Evolutionary conservation across 2,113 vertebrate genomes (phyloP), one percentile per base, ranked within the genome.

Genomic region (Daboia siamensis): DNA sequence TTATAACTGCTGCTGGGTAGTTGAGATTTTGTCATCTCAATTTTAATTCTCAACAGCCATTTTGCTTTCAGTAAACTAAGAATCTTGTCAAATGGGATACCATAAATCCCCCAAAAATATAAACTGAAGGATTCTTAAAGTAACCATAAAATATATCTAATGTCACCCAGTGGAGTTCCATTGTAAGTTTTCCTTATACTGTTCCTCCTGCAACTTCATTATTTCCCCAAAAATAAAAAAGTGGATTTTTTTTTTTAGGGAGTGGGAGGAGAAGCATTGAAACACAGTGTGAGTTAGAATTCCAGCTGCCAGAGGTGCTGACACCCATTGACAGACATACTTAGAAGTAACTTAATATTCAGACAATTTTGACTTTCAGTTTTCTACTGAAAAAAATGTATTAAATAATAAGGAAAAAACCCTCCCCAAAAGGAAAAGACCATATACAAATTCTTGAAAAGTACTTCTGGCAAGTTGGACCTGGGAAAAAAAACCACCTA

Each of bases 341-440:
- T 80, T 80, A 80, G 33, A 80, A 3, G 33, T 80, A 39, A 3
- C 87, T 61, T 93, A 91, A 88, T 93, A 94, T 93, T 93, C 89
- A 93, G 61, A 87, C 94, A 94, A 94, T 88, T 93, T 93, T 96
- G 92, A 95, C 84, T 93, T 95, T 94, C 93, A 94, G 93, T 89
- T 96, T 26, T 89, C 12, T 61, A 48, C 15, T 89, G 80, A 94
- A 80, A 93, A 93, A n/a, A 90, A 90, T 93, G 97, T 88, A 96
- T 95, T 95, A 95, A 92, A 95, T 33, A 92, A 93, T 96, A 90
- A 95, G 95, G 51, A 94, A 88, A 94, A 94, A 95, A 87, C 86
- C 91, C 89, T 95, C 95, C 92, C 88, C 93, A 88, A 95, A 96
- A 80, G 93, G 91, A 94, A n/a, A 93, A 93, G 93, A 92, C 92